Evolutionary conservation across 2,888 invertebrate species (phyloP).

Genomic region (Parnassius orleans): DNA sequence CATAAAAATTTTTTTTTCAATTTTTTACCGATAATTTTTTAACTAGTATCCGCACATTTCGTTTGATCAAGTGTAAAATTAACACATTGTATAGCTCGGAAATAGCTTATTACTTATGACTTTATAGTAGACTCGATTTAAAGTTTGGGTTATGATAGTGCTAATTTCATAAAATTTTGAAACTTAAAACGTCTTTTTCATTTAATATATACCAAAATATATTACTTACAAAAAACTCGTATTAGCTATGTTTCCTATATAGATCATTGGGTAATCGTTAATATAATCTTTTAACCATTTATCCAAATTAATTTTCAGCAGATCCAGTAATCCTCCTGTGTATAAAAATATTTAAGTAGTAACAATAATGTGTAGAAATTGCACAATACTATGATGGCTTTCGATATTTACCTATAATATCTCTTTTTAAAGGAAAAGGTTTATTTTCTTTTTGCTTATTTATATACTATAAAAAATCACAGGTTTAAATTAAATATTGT

Average conservation of each 20-base stretch:
- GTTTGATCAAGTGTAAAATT: too few species aligned
- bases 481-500: not conserved
- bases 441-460: slow-evolving; percentile 32
- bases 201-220: too few species aligned
- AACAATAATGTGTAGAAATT: not conserved
- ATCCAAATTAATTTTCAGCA: slow-evolving; percentile 56
- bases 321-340: slow-evolving; percentile 49
- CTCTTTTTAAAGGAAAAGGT: slow-evolving; percentile 31
- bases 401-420: slow-evolving; percentile 41
- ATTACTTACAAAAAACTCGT: slow-evolving; percentile 45
- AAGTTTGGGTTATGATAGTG: too few species aligned
- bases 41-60: too few species aligned
- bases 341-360: slow-evolving; percentile 10
- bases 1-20: too few species aligned
- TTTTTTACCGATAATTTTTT: too few species aligned
- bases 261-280: slow-evolving; percentile 57
- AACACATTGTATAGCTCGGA: too few species aligned
- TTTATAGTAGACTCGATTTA: too few species aligned
- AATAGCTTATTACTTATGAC: too few species aligned
- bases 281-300: slow-evolving; percentile 67
- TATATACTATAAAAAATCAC: slow-evolving; percentile 41
- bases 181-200: too few species aligned
- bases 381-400: not conserved
- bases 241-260: slow-evolving; percentile 32
- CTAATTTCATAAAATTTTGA: too few species aligned